Evolutionary conservation across 2,888 invertebrate species (phyloP), one percentile per base, ranked within the genome.

Genomic region (Hedya salicella): DNA sequence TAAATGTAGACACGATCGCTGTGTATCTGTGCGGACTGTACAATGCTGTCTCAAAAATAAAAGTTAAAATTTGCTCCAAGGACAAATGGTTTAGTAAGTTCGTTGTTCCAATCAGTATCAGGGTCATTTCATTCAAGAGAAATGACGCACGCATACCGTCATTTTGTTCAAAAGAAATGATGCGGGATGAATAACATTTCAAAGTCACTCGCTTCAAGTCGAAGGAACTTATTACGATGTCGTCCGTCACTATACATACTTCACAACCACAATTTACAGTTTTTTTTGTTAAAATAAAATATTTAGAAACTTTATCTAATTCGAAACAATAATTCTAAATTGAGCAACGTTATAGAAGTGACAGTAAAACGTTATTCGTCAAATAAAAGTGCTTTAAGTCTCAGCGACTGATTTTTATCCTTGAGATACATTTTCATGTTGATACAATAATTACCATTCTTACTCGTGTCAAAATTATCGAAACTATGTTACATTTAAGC

Each of bases 311-410:
- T 71, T 78, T 70, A 74, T 78, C 76, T 79, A 80, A 78, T 75
- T 76, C 67, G 75, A 82, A 82, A 84, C 59, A 82, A 82, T 73
- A 76, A 73, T 78, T 81, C 84, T 88, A 86, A 85, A 83, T 91
- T 91, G 91, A 91, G 91, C 91, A 91, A 87, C 73, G 74, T 83
- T 80, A 71, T 73, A 70, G 71, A 86, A 83, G 89, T 89, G 89
- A 91, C 88, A 76, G 77, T 87, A 72, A 89, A 89, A 91, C 82
- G 86, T 89, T 89, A 90, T 89, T 87, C 87, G 67, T 72, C 79
- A 75, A 76, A 75, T 65, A 62, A 70, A 69, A 70, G n/a, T 48
- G 39, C 17, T 14, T 30, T 39, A 21, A 2, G 19, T 40, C 13
- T n/a, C 3, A 50, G 17, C 30, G 16, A 11, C 13, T 14, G n/a